phyloP scores from a whole-genome alignment of 1,140 invertebrate species.

The Ips nitidus region DNA sequence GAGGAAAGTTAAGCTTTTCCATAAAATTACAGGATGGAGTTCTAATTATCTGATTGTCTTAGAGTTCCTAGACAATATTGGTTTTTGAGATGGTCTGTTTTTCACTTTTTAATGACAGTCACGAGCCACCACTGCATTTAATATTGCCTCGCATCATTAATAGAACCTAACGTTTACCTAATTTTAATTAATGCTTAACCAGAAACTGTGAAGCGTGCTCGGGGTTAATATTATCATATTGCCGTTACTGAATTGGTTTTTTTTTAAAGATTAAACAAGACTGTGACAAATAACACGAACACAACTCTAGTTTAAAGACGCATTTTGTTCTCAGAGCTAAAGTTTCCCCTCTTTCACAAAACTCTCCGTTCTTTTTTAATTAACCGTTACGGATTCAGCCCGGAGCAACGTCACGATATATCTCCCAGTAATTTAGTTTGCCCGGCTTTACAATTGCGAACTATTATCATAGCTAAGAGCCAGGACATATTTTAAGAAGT shows the following conservation, averaged over 20 bases:
- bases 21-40: too few relatives aligned
- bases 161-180: slow-evolving; percentile 24
- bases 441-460: slow-evolving; percentile 26
- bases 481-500: slow-evolving; percentile 26
- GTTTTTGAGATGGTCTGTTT: too few relatives aligned
- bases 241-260: too few relatives aligned
- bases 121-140: slow-evolving; percentile 6
- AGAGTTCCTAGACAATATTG: too few relatives aligned
- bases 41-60: too few relatives aligned
- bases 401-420: slow-evolving; percentile 22
- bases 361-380: slow-evolving; percentile 23
- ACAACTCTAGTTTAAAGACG: not conserved
- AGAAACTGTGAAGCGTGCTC: slow-evolving; percentile 25
- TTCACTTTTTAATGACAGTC: too few relatives aligned
- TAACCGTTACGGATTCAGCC: slow-evolving; percentile 14
- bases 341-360: slow-evolving; percentile 2
- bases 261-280: too few relatives aligned
- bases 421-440: slow-evolving; percentile 29
- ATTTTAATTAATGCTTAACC: slow-evolving; percentile 33
- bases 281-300: too few relatives aligned
- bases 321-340: slow-evolving; percentile 11
- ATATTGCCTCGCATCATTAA: slow-evolving; percentile 26
- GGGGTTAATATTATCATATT: slow-evolving; percentile 11
- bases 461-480: slow-evolving; percentile 24
- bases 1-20: too few relatives aligned